Base-by-base conservation (phyloP, 1,140 invertebrate genomes). In the Hetaerina americana region DNA sequence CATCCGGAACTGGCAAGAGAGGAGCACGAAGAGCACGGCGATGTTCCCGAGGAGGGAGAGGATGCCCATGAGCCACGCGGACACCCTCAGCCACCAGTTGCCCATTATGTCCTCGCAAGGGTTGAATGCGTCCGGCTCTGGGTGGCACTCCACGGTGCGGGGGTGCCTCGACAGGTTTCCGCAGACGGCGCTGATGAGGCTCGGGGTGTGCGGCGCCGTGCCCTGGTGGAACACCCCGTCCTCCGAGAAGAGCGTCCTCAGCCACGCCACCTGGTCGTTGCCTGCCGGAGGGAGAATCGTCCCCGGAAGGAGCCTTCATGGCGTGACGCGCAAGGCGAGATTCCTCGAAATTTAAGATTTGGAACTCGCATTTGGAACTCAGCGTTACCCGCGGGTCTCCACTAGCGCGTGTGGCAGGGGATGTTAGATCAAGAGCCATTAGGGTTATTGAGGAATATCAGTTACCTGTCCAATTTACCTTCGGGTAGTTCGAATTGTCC, bases 61-160 rank as follows among this genome's bases (percentile, higher is more conserved):
- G 67, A 85, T 75, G 6, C 92, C 84, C 0, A 94, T 84, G 0
- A 72, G 27, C 15, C 71, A 76, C 40, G 31, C 70, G 82, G 0
- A 88, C 87, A 5, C 87, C 79, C 1, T 85, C 77, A 15, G 88
- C 82, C 18, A 88, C 66, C 87, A 83, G 78, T 89, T 92, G 18
- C 93, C 93, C 90, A 96, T 92, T 5, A 96, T 90, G 77, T 96
- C 93, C 80, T 95, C 93, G 78, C 94, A 90, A 5, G 94, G 94
- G 80, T 94, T 96, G 49, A 95, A 85, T 0, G 91, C 92, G 79
- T 96, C 90, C 0, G 94, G 91, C 74, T 84, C 82, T 0, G 94
- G 94, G 69, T 84, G 86, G 77, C 94, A 96, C 57, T 86, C 81
- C 0, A 94, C 86, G 71, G 80, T 79, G 5, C 81, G 69, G 68